Base-by-base conservation (phyloP, 2,888 invertebrate species). In the Tiphia femorata region DNA sequence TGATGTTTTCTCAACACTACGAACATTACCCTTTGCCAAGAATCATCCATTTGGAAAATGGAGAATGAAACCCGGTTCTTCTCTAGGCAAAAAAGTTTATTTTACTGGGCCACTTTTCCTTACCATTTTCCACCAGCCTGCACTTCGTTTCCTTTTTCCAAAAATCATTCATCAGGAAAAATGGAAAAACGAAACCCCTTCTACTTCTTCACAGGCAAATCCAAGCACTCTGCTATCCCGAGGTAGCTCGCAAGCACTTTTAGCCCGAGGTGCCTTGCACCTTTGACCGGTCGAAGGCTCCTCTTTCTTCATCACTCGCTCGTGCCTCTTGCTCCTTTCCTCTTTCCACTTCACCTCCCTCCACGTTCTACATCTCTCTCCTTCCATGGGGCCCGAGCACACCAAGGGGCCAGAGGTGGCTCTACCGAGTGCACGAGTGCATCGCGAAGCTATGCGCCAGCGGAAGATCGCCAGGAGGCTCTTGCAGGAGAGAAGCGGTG, bases 241-340 rank as follows among this genome's bases (percentile, higher is more conserved):
- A n/a, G n/a, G n/a, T n/a, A n/a, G n/a, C n/a, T n/a, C n/a, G n/a
- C n/a, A n/a, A n/a, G n/a, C n/a, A n/a, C n/a, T n/a, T n/a, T n/a
- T n/a, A n/a, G 55, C 57, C 49, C 44, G 52, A 42, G 52, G 54
- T 64, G 60, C 62, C n/a, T 54, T 37, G 67, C 58, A 72, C 71
- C 71, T 73, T 73, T 73, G 72, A 72, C 71, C 72, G 65, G 67
- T 66, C 58, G 62, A 61, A 58, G 69, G 60, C 58, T 44, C 53
- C n/a, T n/a, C n/a, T n/a, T n/a, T n/a, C n/a, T n/a, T n/a, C n/a
- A n/a, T n/a, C n/a, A n/a, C 49, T 33, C 20, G 21, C 46, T 19
- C 49, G 8, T 49, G 17, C n/a, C 12, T 12, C 40, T 7, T 8
- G 19, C 12, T 27, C 30, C 8, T 12, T 5, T 17, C 27, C 17